phyloP scores from a whole-genome alignment of 2,888 invertebrate species.

The Ceriagrion tenellum region DNA sequence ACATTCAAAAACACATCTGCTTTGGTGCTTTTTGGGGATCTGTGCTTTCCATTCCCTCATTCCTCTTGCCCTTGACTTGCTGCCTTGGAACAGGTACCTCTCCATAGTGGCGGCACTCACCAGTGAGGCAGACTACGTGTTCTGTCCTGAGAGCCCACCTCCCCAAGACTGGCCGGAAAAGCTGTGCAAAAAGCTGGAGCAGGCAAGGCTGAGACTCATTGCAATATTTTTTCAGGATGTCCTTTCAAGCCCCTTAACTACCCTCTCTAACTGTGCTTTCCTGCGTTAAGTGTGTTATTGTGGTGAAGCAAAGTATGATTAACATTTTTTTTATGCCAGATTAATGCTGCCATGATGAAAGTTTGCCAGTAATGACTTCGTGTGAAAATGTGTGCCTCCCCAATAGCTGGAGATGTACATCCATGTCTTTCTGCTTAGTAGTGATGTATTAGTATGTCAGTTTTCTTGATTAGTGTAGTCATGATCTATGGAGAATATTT shows the following conservation, averaged over 20 bases:
- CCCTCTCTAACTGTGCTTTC: conserved; percentile 19
- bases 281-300: conserved; percentile 24
- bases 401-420: background rate
- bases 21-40: conserved; percentile 25
- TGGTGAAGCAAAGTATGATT: conserved; percentile 40
- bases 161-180: conserved; percentile 95
- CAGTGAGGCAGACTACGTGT: conserved; percentile 99
- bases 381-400: background rate
- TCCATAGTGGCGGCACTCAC: conserved; percentile 97
- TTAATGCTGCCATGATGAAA: background rate
- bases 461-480: background rate
- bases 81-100: conserved; percentile 88
- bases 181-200: conserved; percentile 95
- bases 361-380: background rate
- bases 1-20: background rate
- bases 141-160: conserved; percentile 98
- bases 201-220: conserved; percentile 82
- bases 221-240: conserved; percentile 6
- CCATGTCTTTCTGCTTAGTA: background rate
- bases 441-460: background rate
- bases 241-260: background rate
- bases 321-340: conserved; percentile 26
- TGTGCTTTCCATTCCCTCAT: conserved; percentile 1
- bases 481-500: background rate
- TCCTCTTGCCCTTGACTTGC: conserved; percentile 1